These are phyloP conservation scores for Harpalus rubripes DNA, from an alignment of 2,888 invertebrate species.

Conservation along the genomic window DNA sequence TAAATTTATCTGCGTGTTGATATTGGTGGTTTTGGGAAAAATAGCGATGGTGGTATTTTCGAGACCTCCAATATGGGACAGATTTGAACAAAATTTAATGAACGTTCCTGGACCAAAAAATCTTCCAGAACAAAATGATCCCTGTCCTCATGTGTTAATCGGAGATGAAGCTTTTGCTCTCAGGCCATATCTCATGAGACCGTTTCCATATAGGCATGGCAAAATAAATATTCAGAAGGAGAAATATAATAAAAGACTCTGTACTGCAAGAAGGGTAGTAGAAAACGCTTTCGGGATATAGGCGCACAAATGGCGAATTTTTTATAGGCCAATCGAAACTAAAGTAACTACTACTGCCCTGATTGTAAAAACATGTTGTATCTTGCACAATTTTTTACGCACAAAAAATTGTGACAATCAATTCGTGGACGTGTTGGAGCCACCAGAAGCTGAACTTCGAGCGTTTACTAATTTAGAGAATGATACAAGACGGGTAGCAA, in stretches of 20 bases:
- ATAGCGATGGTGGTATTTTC: no score
- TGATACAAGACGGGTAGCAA: slow-evolving; percentile 1
- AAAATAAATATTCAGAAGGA: background rate
- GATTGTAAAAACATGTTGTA: slow-evolving; percentile 12
- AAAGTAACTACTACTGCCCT: slow-evolving; percentile 12
- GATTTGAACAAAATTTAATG: no score
- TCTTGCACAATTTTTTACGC: slow-evolving; percentile 15
- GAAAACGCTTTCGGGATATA: background rate
- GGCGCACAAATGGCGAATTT: slow-evolving; percentile 8
- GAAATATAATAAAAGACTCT: slow-evolving; percentile 12
- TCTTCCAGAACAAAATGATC: no score
- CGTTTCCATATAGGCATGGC: no score
- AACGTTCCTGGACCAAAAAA: no score
- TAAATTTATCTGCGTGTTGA: no score
- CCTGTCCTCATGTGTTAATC: no score
- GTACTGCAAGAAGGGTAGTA: background rate
- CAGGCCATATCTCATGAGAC: no score
- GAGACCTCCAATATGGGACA: no score
- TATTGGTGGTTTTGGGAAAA: no score
- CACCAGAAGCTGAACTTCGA: slow-evolving; percentile 8
- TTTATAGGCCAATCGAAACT: slow-evolving; percentile 11
- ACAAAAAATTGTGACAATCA: background rate
- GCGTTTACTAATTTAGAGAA: slow-evolving; percentile 9
- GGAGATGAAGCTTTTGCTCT: no score
- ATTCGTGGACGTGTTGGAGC: background rate